These are phyloP conservation scores for Steatornis caripensis DNA, from an alignment of 2,113 vertebrate genomes.

Conservation along the genomic window DNA sequence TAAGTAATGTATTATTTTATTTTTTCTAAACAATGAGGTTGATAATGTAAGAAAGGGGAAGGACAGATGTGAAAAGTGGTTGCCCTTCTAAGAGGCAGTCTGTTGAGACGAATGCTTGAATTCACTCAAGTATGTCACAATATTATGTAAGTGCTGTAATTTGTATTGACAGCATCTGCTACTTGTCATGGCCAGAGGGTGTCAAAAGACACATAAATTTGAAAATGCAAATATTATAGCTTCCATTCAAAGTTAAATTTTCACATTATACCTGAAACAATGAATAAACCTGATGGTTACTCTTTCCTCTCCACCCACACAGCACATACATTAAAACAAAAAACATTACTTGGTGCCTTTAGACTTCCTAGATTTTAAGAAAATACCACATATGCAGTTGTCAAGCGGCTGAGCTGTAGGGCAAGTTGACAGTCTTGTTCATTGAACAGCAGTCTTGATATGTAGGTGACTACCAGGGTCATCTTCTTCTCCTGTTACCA, in stretches of 20 bases:
- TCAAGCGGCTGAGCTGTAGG: background rate
- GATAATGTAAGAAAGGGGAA: background rate
- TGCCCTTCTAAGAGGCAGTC: background rate
- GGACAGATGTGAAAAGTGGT: background rate
- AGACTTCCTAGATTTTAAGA: background rate
- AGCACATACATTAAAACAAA: background rate
- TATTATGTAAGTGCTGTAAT: conserved; percentile 14
- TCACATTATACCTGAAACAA: background rate
- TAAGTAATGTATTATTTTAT: background rate
- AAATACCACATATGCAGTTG: background rate
- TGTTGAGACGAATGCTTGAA: conserved; percentile 1
- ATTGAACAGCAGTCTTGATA: background rate
- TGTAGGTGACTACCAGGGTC: rapidly evolving
- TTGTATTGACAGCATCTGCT: conserved; percentile 63
- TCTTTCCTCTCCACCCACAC: background rate
- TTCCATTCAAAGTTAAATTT: conserved; percentile 42
- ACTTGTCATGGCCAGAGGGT: conserved; percentile 25
- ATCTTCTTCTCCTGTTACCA: background rate
- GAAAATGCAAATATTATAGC: conserved; percentile 51
- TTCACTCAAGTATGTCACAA: conserved; percentile 22
- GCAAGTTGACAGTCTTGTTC: background rate
- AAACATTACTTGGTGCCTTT: background rate
- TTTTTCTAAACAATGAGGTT: background rate
- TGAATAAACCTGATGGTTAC: conserved; percentile 30
- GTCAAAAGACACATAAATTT: conserved; percentile 40